Evolutionary conservation across 2,797 vertebrate species (phyloP).

Genomic region (Phataginus tricuspis): DNA sequence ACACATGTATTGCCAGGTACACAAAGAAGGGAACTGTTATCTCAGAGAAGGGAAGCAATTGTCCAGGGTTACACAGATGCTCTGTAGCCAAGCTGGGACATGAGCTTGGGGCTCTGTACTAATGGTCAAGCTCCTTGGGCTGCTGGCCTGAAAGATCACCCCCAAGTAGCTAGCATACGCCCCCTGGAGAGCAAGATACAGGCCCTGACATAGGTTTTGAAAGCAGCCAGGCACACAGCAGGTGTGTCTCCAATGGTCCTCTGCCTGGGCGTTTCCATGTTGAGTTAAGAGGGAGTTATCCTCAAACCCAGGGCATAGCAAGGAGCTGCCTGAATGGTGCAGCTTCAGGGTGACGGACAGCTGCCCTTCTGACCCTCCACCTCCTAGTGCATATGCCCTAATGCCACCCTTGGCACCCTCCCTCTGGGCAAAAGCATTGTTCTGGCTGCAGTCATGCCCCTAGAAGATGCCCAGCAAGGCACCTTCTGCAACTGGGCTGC

Average conservation of each 20-base stretch:
- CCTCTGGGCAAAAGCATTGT: not conserved
- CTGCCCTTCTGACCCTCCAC: not conserved
- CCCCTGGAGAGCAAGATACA: not conserved
- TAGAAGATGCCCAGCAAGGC: not conserved
- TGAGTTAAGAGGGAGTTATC: not conserved
- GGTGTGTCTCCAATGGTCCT: not conserved
- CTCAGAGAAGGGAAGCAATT: not conserved
- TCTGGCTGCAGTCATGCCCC: not conserved
- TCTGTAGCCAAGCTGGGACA: not conserved
- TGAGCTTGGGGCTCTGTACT: not conserved
- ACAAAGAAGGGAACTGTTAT: not conserved
- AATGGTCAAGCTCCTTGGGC: not conserved
- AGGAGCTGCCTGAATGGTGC: not conserved
- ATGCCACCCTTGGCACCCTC: not conserved
- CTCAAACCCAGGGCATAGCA: not conserved
- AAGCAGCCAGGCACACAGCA: not conserved
- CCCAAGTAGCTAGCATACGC: too few relatives aligned
- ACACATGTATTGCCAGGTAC: not conserved
- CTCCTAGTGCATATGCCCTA: not conserved
- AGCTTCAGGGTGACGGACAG: not conserved
- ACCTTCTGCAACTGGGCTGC: not conserved
- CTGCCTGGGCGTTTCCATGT: not conserved
- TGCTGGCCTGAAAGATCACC: not conserved
- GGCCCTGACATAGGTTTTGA: not conserved
- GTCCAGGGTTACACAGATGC: not conserved